Evolutionary conservation across 2,888 invertebrate genomes (phyloP), one percentile per base, ranked within the genome.

Genomic region (Apocheima hispidaria): DNA sequence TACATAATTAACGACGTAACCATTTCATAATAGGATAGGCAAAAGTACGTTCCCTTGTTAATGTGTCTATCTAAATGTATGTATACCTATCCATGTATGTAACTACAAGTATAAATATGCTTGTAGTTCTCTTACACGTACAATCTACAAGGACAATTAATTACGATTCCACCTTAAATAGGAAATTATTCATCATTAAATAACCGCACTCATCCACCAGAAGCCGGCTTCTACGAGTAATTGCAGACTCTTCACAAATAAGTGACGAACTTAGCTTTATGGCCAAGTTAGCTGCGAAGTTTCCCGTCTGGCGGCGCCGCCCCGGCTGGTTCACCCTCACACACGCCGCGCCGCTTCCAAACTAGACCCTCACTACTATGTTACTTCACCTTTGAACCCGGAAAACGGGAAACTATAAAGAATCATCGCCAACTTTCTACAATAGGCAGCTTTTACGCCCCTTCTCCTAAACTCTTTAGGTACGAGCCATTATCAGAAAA

Each of bases 181-280:
- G 43, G 44, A 60, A 50, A 33, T 43, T 43, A 43, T 70, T 73
- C 61, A 54, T 61, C 63, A 64, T 77, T 78, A 77, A 75, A 78
- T 73, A 74, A 74, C 28, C 61, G 58, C 60, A 71, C 78, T 76
- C 77, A 81, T 73, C 77, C 69, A 66, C 68, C 68, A 69, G 65
- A 72, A 64, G 69, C 71, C 61, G 55, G 68, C 69, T 72, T 72
- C 65, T 68, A 69, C 72, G 65, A 67, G 78, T 81, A 79, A 83
- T 84, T 82, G 79, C 70, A 61, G 74, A 78, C 66, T 78, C 73
- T 77, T 75, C 71, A 69, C 70, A 71, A 78, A 80, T 79, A 79
- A 84, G 81, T 75, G 76, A 72, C 65, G 68, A 82, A 84, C 78
- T 84, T 83, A 74, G 79, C 77, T 84, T 86, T 85, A 86, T 81